phyloP scores from a whole-genome alignment of 2,113 vertebrate species.

The Etheostoma cragini region DNA sequence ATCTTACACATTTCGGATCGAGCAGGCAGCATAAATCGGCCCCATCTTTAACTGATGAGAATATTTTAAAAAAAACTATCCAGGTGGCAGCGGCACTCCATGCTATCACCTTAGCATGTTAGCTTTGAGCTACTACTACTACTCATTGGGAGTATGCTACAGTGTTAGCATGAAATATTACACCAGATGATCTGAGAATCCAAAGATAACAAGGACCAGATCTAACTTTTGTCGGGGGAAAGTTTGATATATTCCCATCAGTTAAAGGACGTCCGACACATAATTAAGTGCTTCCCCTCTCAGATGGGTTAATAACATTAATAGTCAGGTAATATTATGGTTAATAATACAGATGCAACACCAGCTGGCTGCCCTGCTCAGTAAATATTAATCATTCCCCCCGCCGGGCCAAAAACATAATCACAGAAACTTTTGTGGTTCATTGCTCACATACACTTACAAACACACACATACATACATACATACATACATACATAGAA shows the following conservation, averaged over 20 bases:
- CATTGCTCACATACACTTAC: slow-evolving; percentile 27
- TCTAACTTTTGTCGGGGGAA: background rate
- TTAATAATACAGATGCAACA: slow-evolving; percentile 39
- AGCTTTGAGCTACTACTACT: background rate
- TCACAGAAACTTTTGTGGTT: slow-evolving; percentile 55
- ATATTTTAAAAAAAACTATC: background rate
- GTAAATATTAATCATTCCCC: slow-evolving; percentile 17
- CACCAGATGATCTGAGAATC: background rate
- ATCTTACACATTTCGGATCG: too few species aligned
- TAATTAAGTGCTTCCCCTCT: slow-evolving; percentile 10
- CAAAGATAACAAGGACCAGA: background rate
- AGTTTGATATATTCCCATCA: background rate
- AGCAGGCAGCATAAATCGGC: too few species aligned
- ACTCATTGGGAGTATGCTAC: background rate
- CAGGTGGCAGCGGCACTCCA: background rate
- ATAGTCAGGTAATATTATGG: slow-evolving; percentile 34
- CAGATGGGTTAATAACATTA: slow-evolving; percentile 40
- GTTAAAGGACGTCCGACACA: slow-evolving; percentile 3
- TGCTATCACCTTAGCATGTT: slow-evolving; percentile 6
- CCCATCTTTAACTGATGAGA: slow-evolving; percentile 14
- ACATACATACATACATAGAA: slow-evolving; percentile 11
- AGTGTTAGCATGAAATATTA: slow-evolving; percentile 9
- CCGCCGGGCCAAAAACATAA: slow-evolving; percentile 9
- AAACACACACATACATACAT: slow-evolving; percentile 3
- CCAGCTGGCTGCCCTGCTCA: slow-evolving; percentile 4